A percentile compares a stretch with the other conserved stretches of the same genome.
Evolutionary conservation across 2,888 invertebrate genomes (phyloP).

Genomic region (Zele albiditarsus): DNA sequence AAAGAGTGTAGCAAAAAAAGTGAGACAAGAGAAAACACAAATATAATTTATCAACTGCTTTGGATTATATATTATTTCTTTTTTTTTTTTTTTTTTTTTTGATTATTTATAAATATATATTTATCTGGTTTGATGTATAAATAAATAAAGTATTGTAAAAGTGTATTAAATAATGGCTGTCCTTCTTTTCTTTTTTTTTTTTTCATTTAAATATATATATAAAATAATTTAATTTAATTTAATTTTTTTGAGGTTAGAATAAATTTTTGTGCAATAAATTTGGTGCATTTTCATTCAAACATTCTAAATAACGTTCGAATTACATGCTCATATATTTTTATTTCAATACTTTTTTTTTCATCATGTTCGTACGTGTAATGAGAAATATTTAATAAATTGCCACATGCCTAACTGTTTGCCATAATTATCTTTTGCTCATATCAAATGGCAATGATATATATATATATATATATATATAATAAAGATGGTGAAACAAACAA

Average conservation of each 20-base stretch:
- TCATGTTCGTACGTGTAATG: neutral
- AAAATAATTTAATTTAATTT: too few relatives aligned
- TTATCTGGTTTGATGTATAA: neutral
- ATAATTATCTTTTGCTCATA: too few relatives aligned
- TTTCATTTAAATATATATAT: neutral
- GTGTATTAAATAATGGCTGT: neutral
- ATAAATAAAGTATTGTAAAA: neutral
- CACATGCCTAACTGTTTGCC: too few relatives aligned
- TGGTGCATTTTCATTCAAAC: neutral
- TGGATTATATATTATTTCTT: neutral
- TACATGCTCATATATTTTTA: neutral
- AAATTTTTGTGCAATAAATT: neutral
- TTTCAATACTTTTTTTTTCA: neutral
- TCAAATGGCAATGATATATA: too few relatives aligned
- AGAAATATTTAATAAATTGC: too few relatives aligned
- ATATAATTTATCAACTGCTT: neutral
- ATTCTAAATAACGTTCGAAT: neutral
- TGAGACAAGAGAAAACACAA: slow-evolving; percentile 51
- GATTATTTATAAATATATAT: neutral
- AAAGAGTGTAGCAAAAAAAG: slow-evolving; percentile 50
- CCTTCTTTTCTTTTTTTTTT: neutral
- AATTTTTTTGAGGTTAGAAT: neutral
- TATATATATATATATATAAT: too few relatives aligned
- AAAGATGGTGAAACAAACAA: too few relatives aligned
- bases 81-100: neutral